Evolutionary conservation across 1,140 invertebrate genomes (phyloP).

Genomic region (Rhyacophila brunnea): DNA sequence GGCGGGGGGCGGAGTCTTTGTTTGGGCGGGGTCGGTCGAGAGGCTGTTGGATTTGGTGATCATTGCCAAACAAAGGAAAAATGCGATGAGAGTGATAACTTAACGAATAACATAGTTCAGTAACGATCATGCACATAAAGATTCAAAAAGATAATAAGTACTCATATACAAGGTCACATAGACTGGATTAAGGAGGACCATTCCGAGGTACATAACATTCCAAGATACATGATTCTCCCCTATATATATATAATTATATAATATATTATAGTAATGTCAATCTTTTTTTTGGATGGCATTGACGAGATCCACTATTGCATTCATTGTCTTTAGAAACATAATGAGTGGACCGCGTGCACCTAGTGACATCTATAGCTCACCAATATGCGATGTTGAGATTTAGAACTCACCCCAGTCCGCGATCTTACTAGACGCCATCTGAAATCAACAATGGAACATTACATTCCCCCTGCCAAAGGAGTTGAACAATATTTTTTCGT

Average conservation of each 20-base stretch:
- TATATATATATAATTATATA: constrained; percentile 40
- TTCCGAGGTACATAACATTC: constrained; percentile 60
- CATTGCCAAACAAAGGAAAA: neutral
- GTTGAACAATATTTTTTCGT: no score
- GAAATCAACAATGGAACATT: constrained; percentile 27
- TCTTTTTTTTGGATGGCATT: constrained; percentile 14
- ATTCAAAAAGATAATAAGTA: constrained; percentile 15
- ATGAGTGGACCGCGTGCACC: constrained; percentile 34
- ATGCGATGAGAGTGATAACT: constrained; percentile 17
- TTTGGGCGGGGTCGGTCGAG: neutral
- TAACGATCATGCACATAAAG: constrained; percentile 46
- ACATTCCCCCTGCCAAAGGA: neutral
- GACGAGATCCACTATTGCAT: constrained; percentile 34
- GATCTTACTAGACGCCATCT: constrained; percentile 23
- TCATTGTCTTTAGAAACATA: constrained; percentile 24
- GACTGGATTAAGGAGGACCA: constrained; percentile 55
- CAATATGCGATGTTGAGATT: constrained; percentile 53
- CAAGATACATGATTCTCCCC: constrained; percentile 60
- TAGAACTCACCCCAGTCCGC: constrained; percentile 50
- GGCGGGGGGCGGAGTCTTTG: neutral
- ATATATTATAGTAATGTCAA: constrained; percentile 17
- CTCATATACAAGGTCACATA: constrained; percentile 34
- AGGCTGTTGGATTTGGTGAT: neutral
- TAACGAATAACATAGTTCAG: constrained; percentile 19
- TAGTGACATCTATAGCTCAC: constrained; percentile 34